A percentile compares a stretch with the other conserved stretches of the same genome.
These are phyloP conservation scores for Oegoconia quadripuncta DNA, from an alignment of 2,888 invertebrate genomes.

Conservation along the genomic window DNA sequence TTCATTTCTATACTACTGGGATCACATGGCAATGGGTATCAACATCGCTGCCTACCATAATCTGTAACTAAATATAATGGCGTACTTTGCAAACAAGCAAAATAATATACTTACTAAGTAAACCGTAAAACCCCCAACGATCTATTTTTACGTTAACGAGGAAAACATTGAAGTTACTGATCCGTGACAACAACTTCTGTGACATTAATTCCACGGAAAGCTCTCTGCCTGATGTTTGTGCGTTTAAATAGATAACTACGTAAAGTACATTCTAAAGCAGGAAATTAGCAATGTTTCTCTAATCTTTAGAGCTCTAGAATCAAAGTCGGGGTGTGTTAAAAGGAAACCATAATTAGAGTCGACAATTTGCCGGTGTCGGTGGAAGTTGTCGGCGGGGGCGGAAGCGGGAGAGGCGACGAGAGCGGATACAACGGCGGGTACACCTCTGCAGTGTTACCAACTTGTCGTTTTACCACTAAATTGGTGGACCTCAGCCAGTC, in stretches of 20 bases:
- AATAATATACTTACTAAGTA: too few species aligned
- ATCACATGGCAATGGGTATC: too few species aligned
- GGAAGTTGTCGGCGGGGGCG: slow-evolving; percentile 12
- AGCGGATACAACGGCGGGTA: too few species aligned
- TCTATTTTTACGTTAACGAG: not conserved
- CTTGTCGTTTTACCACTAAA: too few species aligned
- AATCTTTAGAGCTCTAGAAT: slow-evolving; percentile 49
- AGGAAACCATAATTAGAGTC: slow-evolving; percentile 62
- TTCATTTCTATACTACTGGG: too few species aligned
- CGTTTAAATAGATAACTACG: slow-evolving; percentile 10
- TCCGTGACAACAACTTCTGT: slow-evolving; percentile 2
- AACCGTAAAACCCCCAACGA: not conserved
- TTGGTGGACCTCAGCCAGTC: too few species aligned
- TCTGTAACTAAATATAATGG: too few species aligned
- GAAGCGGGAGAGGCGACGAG: slow-evolving; percentile 13
- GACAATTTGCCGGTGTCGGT: slow-evolving; percentile 38
- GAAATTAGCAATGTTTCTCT: slow-evolving; percentile 46
- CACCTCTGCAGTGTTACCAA: too few species aligned
- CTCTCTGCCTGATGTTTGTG: slow-evolving; percentile 8
- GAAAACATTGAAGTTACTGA: slow-evolving; percentile 8
- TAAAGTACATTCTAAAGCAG: slow-evolving; percentile 27
- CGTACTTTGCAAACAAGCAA: too few species aligned
- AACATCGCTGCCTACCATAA: too few species aligned
- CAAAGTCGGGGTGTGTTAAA: slow-evolving; percentile 49
- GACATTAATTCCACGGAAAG: slow-evolving; percentile 6